Evolutionary conservation across 2,113 vertebrate genomes (phyloP).

Genomic region (Pseudopodoces humilis): DNA sequence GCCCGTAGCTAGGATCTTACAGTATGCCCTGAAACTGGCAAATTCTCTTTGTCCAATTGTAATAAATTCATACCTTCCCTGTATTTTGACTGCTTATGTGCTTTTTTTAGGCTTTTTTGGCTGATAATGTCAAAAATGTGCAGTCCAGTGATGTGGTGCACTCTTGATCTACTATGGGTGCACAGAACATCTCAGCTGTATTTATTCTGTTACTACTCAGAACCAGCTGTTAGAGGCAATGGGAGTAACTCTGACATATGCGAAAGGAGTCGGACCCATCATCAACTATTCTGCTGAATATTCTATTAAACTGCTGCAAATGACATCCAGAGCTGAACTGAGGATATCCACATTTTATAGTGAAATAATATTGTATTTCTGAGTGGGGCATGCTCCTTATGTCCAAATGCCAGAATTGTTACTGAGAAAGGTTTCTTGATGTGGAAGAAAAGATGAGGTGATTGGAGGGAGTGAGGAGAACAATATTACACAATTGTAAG

Average conservation of each 20-base stretch:
- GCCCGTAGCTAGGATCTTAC: neutral
- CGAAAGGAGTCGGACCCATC: neutral
- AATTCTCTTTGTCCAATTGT: neutral
- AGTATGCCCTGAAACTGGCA: neutral
- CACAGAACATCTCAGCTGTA: neutral
- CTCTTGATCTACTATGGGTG: neutral
- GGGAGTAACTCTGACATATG: neutral
- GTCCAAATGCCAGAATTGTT: conserved; percentile 7
- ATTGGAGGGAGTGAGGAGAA: neutral
- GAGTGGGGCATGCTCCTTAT: neutral
- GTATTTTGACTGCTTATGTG: neutral
- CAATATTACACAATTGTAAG: neutral
- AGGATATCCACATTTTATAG: neutral
- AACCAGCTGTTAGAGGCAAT: neutral
- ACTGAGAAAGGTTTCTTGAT: conserved; percentile 4
- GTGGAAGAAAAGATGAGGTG: conserved; percentile 3
- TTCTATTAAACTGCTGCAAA: neutral
- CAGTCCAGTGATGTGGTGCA: neutral
- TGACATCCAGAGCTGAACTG: neutral
- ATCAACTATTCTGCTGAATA: neutral
- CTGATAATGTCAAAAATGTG: neutral
- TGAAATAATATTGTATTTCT: conserved; percentile 28
- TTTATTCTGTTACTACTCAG: neutral
- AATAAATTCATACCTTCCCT: neutral
- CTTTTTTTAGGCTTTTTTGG: neutral